A percentile compares a stretch with the other conserved stretches of the same genome.
phyloP scores from a whole-genome alignment of 2,113 vertebrate species.

The Macroglossus sobrinus region DNA sequence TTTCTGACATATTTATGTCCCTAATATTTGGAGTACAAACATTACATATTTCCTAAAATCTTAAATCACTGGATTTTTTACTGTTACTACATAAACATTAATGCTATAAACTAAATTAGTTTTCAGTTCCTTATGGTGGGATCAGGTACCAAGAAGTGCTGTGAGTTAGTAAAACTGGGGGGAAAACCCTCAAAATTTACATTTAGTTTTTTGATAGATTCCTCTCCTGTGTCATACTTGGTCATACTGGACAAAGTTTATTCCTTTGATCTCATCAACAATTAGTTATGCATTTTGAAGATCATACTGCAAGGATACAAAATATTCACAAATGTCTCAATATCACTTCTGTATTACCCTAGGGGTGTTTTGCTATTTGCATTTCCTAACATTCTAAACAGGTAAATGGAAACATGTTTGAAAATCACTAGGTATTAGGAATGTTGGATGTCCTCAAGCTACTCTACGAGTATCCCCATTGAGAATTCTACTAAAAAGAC shows the following conservation, averaged over 20 bases:
- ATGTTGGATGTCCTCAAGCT: neutral
- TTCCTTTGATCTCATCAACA: slow-evolving; percentile 21
- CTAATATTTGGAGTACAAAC: neutral
- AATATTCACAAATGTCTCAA: neutral
- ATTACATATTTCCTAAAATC: slow-evolving; percentile 25
- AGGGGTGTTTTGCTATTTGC: neutral
- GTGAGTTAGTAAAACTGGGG: neutral
- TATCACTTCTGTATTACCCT: neutral
- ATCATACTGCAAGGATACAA: neutral
- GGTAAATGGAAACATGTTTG: neutral
- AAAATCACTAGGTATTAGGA: neutral
- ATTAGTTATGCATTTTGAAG: neutral
- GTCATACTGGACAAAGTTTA: neutral
- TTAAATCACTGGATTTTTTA: slow-evolving; percentile 16
- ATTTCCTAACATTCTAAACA: neutral
- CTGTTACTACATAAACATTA: neutral
- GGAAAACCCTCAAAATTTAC: neutral
- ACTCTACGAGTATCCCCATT: neutral
- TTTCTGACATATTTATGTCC: neutral
- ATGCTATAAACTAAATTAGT: slow-evolving; percentile 15
- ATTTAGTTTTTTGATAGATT: neutral
- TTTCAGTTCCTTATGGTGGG: neutral
- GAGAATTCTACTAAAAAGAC: slow-evolving; percentile 16
- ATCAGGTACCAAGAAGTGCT: neutral
- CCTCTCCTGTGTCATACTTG: neutral